Conservation (phyloP, 2,797 vertebrate species). For the Hypotaenidia philippensis region DNA sequence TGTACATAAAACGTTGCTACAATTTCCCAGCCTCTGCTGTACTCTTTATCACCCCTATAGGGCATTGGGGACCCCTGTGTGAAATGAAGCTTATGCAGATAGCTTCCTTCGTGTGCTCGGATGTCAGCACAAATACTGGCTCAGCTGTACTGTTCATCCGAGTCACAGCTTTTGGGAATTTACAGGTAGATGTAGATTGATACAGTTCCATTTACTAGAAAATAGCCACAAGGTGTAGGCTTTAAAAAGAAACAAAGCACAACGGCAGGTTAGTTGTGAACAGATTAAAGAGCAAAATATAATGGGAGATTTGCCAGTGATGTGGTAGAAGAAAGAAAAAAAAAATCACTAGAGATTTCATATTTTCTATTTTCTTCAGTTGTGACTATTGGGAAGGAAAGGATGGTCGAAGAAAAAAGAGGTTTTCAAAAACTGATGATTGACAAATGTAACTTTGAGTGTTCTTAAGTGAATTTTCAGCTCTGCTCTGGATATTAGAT, state of each 20-base stretch:
- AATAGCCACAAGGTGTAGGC: accelerated
- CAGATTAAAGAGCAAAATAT: accelerated
- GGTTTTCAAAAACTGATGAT: neutral
- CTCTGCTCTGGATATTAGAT: neutral
- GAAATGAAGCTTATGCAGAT: accelerated
- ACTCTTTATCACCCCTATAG: accelerated
- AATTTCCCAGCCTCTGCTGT: neutral
- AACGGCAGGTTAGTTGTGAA: accelerated
- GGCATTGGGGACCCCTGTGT: neutral
- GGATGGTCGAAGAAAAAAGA: neutral
- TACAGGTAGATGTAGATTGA: accelerated
- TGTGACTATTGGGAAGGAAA: neutral
- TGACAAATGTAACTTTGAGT: neutral
- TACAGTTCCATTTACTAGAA: accelerated
- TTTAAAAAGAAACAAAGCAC: no score
- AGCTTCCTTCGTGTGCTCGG: neutral
- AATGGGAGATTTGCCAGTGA: neutral
- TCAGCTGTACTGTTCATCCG: neutral
- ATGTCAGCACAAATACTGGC: accelerated
- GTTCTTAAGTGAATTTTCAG: neutral
- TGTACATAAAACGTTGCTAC: accelerated
- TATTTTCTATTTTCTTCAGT: neutral
- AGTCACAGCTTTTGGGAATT: neutral
- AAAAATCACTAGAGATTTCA: neutral
- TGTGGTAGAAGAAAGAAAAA: neutral